Evolutionary conservation across 2,888 invertebrate genomes (phyloP).

Genomic region (Drosophila lutescens): DNA sequence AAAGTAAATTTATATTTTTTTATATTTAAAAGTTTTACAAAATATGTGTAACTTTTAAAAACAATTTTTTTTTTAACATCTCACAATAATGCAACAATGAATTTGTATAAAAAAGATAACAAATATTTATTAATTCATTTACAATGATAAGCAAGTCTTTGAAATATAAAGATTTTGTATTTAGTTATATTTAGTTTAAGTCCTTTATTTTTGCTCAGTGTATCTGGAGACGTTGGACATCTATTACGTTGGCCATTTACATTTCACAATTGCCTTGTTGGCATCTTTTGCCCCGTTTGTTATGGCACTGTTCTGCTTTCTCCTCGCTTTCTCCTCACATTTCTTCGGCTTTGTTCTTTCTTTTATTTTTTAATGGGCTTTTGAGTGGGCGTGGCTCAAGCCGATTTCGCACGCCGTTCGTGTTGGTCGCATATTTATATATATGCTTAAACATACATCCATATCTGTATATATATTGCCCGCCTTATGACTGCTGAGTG

Average conservation of each 20-base stretch:
- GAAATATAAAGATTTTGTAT: too few species aligned
- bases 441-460: background rate
- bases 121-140: too few species aligned
- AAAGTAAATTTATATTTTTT: too few species aligned
- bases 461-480: background rate
- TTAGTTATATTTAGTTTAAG: background rate
- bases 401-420: conserved; percentile 35
- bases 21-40: too few species aligned
- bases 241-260: conserved; percentile 74
- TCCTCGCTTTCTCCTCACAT: conserved; percentile 15
- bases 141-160: too few species aligned
- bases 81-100: too few species aligned
- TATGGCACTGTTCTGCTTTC: conserved; percentile 59
- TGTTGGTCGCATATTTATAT: conserved; percentile 7
- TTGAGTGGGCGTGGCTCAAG: conserved; percentile 40
- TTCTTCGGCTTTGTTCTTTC: conserved; percentile 33
- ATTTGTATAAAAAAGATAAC: too few species aligned
- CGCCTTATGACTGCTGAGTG: conserved; percentile 36
- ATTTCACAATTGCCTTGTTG: conserved; percentile 78
- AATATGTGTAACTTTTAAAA: too few species aligned
- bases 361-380: conserved; percentile 41
- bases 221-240: conserved; percentile 59
- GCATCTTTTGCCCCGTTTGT: conserved; percentile 74
- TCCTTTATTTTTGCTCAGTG: background rate
- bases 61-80: too few species aligned